A percentile compares a stretch with the other conserved stretches of the same genome.
Conservation (phyloP, 2,113 vertebrate genomes). For the Leuciscus idus region DNA sequence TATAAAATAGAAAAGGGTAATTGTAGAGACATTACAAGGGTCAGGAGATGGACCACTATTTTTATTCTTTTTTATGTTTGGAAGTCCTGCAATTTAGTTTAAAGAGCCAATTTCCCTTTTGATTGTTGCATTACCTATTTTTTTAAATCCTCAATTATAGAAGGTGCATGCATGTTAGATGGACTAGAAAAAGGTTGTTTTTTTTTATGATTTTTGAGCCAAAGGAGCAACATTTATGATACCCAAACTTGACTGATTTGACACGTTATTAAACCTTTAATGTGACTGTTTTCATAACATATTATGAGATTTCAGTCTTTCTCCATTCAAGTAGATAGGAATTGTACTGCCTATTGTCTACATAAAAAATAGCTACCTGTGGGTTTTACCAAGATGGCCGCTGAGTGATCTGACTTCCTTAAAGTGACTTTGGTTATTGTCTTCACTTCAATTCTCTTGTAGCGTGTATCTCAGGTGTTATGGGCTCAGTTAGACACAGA, state of each 20-base stretch:
- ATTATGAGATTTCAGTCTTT: background rate
- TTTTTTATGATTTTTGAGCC: background rate
- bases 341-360: background rate
- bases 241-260: background rate
- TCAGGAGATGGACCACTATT: background rate
- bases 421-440: background rate
- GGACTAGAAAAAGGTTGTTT: background rate
- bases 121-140: background rate
- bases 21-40: background rate
- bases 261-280: background rate
- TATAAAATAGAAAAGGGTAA: no score
- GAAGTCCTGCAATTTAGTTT: background rate
- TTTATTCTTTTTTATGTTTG: background rate
- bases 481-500: slow-evolving; percentile 93
- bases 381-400: background rate
- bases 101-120: background rate
- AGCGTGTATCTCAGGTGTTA: slow-evolving; percentile 89
- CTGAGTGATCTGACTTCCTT: background rate
- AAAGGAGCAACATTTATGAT: background rate
- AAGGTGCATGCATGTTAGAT: background rate
- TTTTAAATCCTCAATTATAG: background rate
- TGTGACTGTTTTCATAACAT: background rate
- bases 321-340: background rate
- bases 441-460: slow-evolving; percentile 18
- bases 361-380: background rate